These are phyloP conservation scores for Drosophila ficusphila DNA, from an alignment of 1,140 invertebrate species.

Conservation along the genomic window DNA sequence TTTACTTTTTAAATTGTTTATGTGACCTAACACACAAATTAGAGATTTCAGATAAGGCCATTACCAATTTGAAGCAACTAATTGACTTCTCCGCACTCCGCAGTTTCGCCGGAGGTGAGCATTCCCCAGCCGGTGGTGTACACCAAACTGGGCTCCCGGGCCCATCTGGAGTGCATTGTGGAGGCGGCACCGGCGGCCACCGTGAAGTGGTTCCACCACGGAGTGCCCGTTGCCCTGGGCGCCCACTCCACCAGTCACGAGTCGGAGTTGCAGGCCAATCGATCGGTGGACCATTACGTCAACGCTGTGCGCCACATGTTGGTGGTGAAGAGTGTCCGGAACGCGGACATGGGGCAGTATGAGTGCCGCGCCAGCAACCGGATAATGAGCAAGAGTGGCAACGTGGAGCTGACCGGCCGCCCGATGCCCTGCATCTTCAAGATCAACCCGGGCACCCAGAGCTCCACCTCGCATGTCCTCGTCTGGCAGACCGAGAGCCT, in stretches of 20 bases:
- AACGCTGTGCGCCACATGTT: constrained; percentile 86
- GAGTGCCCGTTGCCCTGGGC: constrained; percentile 86
- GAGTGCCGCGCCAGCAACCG: constrained; percentile 91
- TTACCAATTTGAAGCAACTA: not conserved
- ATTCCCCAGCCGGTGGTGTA: constrained; percentile 88
- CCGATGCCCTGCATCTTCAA: constrained; percentile 87
- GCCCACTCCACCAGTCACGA: constrained; percentile 85
- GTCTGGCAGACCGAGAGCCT: constrained; percentile 91
- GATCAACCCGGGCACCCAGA: constrained; percentile 83
- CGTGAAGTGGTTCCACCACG: constrained; percentile 87
- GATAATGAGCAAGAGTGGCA: constrained; percentile 86
- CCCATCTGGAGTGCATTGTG: constrained; percentile 89
- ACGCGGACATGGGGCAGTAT: constrained; percentile 90
- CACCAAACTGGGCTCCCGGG: constrained; percentile 88
- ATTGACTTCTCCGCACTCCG: not conserved
- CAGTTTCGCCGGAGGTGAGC: constrained; percentile 90
- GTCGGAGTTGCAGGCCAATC: constrained; percentile 57
- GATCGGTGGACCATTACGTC: constrained; percentile 55
- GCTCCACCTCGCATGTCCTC: constrained; percentile 86
- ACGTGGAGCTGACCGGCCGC: constrained; percentile 86
- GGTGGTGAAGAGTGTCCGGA: constrained; percentile 88
- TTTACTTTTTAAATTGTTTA: too few species aligned
- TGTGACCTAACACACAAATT: too few species aligned
- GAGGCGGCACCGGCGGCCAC: constrained; percentile 88
- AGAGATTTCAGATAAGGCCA: not conserved